These are phyloP conservation scores for Palythoa grandiflora DNA, from an alignment of 92 coral and sea anemone genomes.

Conservation along the genomic window DNA sequence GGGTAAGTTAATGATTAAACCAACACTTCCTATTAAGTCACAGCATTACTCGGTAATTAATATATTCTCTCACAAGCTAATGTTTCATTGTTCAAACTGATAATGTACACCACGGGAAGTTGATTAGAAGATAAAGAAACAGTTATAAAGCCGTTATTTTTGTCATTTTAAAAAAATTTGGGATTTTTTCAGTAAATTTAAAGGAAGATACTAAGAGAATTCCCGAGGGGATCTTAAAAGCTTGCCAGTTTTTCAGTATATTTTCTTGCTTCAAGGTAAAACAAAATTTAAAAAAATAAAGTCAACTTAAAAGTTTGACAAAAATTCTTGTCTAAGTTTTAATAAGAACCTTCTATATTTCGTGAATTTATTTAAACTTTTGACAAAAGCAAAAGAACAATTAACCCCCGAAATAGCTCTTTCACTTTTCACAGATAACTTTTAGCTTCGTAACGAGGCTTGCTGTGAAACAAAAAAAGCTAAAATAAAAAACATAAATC, in stretches of 20 bases:
- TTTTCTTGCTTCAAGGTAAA: background rate
- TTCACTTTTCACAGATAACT: background rate
- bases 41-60: background rate
- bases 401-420: background rate
- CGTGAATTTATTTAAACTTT: background rate
- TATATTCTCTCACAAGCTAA: background rate
- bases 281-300: background rate
- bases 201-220: background rate
- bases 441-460: slow-evolving; percentile 1
- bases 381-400: background rate
- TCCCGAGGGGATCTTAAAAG: background rate
- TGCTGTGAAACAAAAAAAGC: background rate
- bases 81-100: background rate
- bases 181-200: background rate
- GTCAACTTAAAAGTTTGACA: background rate
- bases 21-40: background rate
- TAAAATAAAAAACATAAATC: background rate
- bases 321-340: background rate
- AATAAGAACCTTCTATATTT: background rate
- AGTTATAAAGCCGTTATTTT: background rate
- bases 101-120: slow-evolving; percentile 1
- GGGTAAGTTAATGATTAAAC: slow-evolving; percentile 4
- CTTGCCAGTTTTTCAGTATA: background rate
- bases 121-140: background rate
- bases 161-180: background rate